These are phyloP conservation scores for Aptenodytes patagonicus DNA, from an alignment of 2,113 vertebrate species.

Conservation along the genomic window DNA sequence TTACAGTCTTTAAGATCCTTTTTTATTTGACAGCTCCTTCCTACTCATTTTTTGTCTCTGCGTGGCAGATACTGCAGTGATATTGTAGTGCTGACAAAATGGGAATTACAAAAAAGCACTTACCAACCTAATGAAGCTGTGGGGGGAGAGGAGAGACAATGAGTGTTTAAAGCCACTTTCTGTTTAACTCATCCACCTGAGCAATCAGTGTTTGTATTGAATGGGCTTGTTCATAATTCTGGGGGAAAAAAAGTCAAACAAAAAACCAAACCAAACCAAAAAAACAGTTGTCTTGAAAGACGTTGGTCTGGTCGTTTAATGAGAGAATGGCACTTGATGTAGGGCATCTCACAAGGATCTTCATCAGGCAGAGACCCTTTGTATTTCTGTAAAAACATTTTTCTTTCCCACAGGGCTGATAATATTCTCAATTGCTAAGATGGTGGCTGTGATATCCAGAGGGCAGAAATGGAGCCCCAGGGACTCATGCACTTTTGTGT, in stretches of 20 bases:
- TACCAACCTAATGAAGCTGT: slow-evolving; percentile 5
- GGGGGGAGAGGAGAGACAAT: neutral
- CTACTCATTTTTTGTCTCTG: neutral
- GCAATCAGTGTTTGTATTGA: neutral
- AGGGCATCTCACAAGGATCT: neutral
- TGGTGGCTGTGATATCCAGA: neutral
- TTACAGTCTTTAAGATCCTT: slow-evolving; percentile 1
- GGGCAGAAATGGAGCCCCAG: neutral
- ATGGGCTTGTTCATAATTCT: neutral
- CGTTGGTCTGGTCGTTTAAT: neutral
- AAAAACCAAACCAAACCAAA: neutral
- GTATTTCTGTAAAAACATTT: neutral
- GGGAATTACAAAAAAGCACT: neutral
- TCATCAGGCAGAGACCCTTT: neutral
- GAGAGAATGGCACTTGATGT: neutral
- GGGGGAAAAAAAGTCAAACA: neutral
- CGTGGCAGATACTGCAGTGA: neutral
- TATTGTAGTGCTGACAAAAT: slow-evolving; percentile 29
- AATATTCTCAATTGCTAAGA: neutral
- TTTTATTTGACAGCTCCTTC: slow-evolving; percentile 56
- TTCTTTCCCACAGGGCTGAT: neutral
- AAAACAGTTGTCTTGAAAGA: neutral
- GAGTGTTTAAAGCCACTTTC: neutral
- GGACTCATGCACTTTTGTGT: neutral
- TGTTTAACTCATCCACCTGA: neutral